Base-by-base conservation (phyloP, 2,113 vertebrate genomes). In the Oryzias melastigma region DNA sequence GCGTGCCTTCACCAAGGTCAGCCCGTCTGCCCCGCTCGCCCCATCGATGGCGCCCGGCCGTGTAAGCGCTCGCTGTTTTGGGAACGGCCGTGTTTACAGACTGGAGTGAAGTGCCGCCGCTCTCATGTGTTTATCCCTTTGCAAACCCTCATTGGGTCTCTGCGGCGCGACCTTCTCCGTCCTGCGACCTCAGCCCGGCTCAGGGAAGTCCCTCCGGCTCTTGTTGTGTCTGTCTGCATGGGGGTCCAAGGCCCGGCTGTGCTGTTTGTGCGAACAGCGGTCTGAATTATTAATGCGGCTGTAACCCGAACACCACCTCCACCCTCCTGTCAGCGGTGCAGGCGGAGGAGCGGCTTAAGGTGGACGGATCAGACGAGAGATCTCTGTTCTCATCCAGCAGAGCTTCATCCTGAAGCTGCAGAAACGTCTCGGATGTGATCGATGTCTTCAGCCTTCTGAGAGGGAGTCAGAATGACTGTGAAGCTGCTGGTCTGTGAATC, bases 251-350 rank as follows among this genome's bases (percentile, higher is more conserved):
- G 35, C 35, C 35, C 10, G 8, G 35, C 8, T 12, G 86, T 85
- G 70, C 71, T 78, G 53, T 58, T 56, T 43, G 56, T 48, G 57
- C 46, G 44, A 54, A 25, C 35, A 8, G 20, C 17, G 1, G 61
- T 54, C 59, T 90, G 85, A 87, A 90, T 89, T 75, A 86, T 90
- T 89, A 57, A 90, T 89, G 85, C 85, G 75, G 5, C 66, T 82
- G 87, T 85, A 87, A 90, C 61, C 73, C n/a, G 73, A 87, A 76
- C 71, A 12, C 53, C 18, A 46, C 58, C 7, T 65, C 60, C 71
- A 56, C 22, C 42, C 57, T 15, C 55, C 14, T 41, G 54, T 71
- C 51, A 65, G 59, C 47, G 62, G 35, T 54, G 29, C 25, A 52
- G 68, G 41, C 76, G 25, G n/a, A 46, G 49, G 64, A 41, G 54